A percentile compares a stretch with the other conserved stretches of the same genome.
phyloP scores from a whole-genome alignment of 2,888 invertebrate genomes.

The Melieria picta region DNA sequence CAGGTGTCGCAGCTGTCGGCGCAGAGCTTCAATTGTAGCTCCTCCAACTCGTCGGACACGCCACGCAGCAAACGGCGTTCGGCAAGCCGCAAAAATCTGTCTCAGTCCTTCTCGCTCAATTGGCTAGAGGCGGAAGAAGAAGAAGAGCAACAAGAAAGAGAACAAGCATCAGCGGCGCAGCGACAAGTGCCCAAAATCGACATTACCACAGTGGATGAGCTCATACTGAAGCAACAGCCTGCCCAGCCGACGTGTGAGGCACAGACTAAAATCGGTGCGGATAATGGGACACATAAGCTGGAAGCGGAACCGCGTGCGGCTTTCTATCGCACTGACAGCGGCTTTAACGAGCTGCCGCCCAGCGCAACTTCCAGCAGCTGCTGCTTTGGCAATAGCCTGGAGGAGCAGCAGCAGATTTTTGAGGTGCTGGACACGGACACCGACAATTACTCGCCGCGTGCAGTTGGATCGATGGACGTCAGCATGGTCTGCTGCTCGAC shows the following conservation, averaged over 20 bases:
- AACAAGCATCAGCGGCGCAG: neutral
- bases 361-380: slow-evolving; percentile 14
- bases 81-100: slow-evolving; percentile 63
- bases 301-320: neutral
- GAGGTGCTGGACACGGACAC: neutral
- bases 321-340: slow-evolving; percentile 62
- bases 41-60: slow-evolving; percentile 59
- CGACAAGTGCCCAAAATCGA: slow-evolving; percentile 17
- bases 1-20: slow-evolving; percentile 56
- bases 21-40: slow-evolving; percentile 52
- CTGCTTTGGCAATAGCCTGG: slow-evolving; percentile 1
- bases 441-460: slow-evolving; percentile 2
- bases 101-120: slow-evolving; percentile 62
- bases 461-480: slow-evolving; percentile 40
- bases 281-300: neutral
- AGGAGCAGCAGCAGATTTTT: slow-evolving; percentile 1
- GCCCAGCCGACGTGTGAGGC: neutral
- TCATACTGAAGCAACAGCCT: slow-evolving; percentile 8
- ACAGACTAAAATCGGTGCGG: neutral
- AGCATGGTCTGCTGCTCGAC: slow-evolving; percentile 55
- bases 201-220: slow-evolving; percentile 13
- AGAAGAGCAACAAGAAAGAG: slow-evolving; percentile 31
- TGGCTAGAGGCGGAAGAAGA: slow-evolving; percentile 47
- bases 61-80: slow-evolving; percentile 59
- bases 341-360: slow-evolving; percentile 61